phyloP scores from a whole-genome alignment of 1,140 invertebrate species.

The Meloidogyne exigua region DNA sequence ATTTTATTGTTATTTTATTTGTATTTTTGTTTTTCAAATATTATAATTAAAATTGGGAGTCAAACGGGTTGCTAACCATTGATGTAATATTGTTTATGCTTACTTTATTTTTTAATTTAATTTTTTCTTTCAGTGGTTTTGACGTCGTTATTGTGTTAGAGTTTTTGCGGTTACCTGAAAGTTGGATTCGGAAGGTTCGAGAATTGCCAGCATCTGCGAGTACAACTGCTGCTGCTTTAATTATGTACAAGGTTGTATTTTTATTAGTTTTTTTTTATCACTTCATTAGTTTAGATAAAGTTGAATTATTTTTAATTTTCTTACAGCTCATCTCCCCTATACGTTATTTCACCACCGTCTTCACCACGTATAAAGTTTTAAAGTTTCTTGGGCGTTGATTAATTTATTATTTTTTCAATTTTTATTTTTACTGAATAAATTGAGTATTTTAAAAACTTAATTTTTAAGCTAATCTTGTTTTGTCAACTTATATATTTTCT shows the following conservation, averaged over 20 bases:
- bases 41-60: too few species aligned
- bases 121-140: slow-evolving; percentile 46
- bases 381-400: background rate
- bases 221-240: slow-evolving; percentile 49
- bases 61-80: too few species aligned
- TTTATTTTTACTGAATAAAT: background rate
- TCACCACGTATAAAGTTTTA: slow-evolving; percentile 11
- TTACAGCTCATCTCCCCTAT: slow-evolving; percentile 50
- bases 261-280: too few species aligned
- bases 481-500: too few species aligned
- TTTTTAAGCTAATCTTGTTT: too few species aligned
- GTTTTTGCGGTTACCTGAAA: slow-evolving; percentile 48
- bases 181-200: slow-evolving; percentile 50
- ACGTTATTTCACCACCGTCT: slow-evolving; percentile 50
- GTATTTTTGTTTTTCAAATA: too few species aligned
- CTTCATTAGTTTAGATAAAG: background rate
- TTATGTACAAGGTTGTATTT: slow-evolving; percentile 54
- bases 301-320: background rate
- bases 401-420: background rate
- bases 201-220: slow-evolving; percentile 50
- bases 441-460: background rate
- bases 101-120: too few species aligned
- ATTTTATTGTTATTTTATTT: background rate
- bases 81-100: too few species aligned
- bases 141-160: slow-evolving; percentile 52